phyloP scores from a whole-genome alignment of 2,113 vertebrate genomes.

The Climacteris rufus region DNA sequence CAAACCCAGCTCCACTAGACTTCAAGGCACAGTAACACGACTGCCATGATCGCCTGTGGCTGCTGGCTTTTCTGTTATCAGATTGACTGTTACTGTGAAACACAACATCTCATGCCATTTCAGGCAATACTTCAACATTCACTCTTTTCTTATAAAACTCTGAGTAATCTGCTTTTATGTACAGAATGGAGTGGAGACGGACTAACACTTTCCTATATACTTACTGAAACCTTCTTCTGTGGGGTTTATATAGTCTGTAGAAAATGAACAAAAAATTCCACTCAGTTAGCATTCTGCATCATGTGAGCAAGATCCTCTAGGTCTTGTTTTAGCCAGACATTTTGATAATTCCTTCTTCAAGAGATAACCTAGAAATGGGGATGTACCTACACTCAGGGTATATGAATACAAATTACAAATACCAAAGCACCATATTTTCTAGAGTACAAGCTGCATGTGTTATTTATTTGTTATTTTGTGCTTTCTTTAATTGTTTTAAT shows the following conservation, averaged over 20 bases:
- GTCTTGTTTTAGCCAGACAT: neutral
- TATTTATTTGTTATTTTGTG: neutral
- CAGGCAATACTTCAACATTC: neutral
- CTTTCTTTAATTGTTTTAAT: neutral
- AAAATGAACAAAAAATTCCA: neutral
- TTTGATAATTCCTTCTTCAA: neutral
- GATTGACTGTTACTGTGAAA: constrained; percentile 20
- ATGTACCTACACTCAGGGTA: neutral
- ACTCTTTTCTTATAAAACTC: neutral
- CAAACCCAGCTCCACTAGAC: neutral
- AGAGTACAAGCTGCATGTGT: neutral
- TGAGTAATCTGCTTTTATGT: neutral
- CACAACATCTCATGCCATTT: neutral
- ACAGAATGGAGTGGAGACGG: neutral
- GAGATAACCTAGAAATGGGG: neutral
- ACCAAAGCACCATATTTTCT: neutral
- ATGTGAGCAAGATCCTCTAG: neutral
- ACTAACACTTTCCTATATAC: neutral
- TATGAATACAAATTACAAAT: neutral
- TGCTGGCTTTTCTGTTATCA: constrained; percentile 45
- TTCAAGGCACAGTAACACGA: neutral
- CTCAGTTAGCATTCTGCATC: neutral
- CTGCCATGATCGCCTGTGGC: neutral
- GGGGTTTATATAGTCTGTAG: neutral
- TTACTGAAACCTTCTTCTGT: neutral